A percentile compares a stretch with the other conserved stretches of the same genome.
These are phyloP conservation scores for Microcaecilia unicolor DNA, from an alignment of 2,797 vertebrate species.

Conservation along the genomic window DNA sequence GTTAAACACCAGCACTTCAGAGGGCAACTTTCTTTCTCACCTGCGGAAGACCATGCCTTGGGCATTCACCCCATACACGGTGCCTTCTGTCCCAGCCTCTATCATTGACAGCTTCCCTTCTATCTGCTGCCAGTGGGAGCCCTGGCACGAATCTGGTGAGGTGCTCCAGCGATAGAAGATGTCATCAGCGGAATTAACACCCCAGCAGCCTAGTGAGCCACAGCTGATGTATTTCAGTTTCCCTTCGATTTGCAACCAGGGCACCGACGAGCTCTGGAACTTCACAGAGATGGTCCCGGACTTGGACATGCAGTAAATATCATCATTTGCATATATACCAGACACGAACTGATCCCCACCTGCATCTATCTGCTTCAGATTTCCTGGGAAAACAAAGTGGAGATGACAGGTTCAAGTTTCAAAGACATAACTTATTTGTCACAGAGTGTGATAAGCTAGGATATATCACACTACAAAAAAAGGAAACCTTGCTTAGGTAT, in stretches of 20 bases:
- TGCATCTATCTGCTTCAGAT: slow-evolving; percentile 5
- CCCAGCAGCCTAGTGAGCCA: slow-evolving; percentile 9
- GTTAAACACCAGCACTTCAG: too few species aligned
- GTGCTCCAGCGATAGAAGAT: slow-evolving; percentile 1
- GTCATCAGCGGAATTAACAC: neutral
- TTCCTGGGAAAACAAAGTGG: too few species aligned
- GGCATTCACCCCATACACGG: neutral
- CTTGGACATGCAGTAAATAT: neutral
- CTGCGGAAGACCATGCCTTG: neutral
- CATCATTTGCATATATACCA: neutral
- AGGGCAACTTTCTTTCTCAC: too few species aligned
- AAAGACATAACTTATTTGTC: too few species aligned
- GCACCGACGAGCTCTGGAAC: accelerated
- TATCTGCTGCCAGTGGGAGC: neutral
- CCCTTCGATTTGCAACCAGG: neutral
- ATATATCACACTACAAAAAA: too few species aligned
- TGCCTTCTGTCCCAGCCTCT: slow-evolving; percentile 5
- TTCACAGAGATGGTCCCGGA: neutral
- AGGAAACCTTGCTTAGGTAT: too few species aligned
- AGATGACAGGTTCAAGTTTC: too few species aligned
- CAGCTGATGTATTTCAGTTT: slow-evolving; percentile 5
- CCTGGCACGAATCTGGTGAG: neutral
- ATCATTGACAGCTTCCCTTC: slow-evolving; percentile 1
- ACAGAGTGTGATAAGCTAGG: too few species aligned
- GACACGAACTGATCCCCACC: neutral